Conservation (phyloP, 2,797 vertebrate genomes). For the Sphenopsis melanotis region DNA sequence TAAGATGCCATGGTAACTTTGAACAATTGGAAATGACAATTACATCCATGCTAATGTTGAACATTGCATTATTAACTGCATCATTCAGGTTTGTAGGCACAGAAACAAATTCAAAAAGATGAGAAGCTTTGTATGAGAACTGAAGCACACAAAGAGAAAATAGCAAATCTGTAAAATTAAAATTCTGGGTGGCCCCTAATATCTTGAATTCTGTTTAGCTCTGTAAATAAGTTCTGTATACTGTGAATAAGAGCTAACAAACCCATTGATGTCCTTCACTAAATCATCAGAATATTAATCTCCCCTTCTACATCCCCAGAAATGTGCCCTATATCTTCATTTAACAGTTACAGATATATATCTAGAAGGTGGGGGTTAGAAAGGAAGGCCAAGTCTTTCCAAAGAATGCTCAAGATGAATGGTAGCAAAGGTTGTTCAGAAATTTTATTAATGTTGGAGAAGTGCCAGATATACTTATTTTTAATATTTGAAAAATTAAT, state of each 20-base stretch:
- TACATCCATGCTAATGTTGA: background rate
- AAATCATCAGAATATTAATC: background rate
- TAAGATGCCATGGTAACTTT: background rate
- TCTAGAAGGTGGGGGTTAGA: background rate
- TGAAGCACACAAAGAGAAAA: background rate
- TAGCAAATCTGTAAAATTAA: background rate
- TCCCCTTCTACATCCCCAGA: background rate
- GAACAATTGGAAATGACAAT: background rate
- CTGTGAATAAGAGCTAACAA: background rate
- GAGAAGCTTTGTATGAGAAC: background rate
- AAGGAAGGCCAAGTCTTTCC: conserved; percentile 9
- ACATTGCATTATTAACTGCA: background rate
- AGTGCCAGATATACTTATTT: background rate
- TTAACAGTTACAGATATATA: background rate
- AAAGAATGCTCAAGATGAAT: conserved; percentile 19
- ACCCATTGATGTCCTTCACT: background rate
- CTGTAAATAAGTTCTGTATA: background rate
- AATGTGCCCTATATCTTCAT: background rate
- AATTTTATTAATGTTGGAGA: conserved; percentile 7
- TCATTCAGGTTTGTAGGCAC: background rate
- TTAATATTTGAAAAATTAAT: conserved; percentile 33
- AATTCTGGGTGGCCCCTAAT: background rate
- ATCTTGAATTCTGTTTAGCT: background rate
- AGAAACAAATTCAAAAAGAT: background rate
- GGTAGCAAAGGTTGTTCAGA: background rate